Conservation (phyloP, 2,888 invertebrate species). For the Parelbella ahira region DNA sequence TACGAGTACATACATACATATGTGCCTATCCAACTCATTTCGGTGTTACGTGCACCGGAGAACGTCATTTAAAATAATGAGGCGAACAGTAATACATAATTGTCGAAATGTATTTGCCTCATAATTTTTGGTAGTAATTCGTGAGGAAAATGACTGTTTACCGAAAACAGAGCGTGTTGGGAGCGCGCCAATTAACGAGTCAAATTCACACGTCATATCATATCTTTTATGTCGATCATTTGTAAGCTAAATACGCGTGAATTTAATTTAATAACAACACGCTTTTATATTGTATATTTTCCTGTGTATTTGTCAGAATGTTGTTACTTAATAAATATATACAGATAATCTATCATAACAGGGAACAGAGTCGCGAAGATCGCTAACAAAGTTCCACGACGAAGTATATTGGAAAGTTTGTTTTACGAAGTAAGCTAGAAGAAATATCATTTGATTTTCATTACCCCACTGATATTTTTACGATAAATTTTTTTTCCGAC, state of each 20-base stretch:
- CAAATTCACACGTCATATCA: slow-evolving; percentile 31
- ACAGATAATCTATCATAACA: slow-evolving; percentile 1
- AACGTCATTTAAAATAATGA: slow-evolving; percentile 59
- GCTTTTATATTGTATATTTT: too few species aligned
- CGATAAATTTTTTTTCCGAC: slow-evolving; percentile 1
- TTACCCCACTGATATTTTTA: slow-evolving; percentile 7
- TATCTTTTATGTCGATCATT: slow-evolving; percentile 25
- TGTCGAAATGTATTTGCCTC: slow-evolving; percentile 32
- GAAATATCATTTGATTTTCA: background rate
- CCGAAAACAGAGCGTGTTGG: slow-evolving; percentile 19
- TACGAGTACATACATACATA: slow-evolving; percentile 20
- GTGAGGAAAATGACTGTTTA: slow-evolving; percentile 36
- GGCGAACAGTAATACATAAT: slow-evolving; percentile 39
- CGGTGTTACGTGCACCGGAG: slow-evolving; percentile 46
- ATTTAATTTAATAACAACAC: slow-evolving; percentile 4
- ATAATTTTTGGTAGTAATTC: slow-evolving; percentile 35
- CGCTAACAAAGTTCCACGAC: slow-evolving; percentile 2
- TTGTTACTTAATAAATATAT: too few species aligned
- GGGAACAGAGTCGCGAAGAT: background rate
- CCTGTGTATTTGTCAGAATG: too few species aligned
- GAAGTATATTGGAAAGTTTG: slow-evolving; percentile 20
- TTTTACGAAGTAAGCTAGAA: slow-evolving; percentile 2
- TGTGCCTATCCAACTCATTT: too few species aligned
- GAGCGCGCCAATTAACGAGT: slow-evolving; percentile 28
- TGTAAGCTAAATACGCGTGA: slow-evolving; percentile 18